These are phyloP conservation scores for Resseliella maxima DNA, from an alignment of 2,888 invertebrate species.

Conservation along the genomic window DNA sequence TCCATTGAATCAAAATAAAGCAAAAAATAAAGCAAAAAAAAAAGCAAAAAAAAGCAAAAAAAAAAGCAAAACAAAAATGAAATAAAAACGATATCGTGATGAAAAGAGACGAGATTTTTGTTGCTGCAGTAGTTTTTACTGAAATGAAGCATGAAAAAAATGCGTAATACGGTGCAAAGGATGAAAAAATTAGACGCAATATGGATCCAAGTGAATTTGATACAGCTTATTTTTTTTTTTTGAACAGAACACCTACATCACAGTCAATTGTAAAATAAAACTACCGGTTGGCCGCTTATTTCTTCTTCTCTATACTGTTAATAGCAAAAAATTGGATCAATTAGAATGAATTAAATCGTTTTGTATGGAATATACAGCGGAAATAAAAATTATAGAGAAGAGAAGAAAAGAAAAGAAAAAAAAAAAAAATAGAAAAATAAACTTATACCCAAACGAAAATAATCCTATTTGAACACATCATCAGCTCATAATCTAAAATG, in stretches of 20 bases:
- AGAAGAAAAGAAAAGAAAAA: background rate
- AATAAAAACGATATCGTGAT: background rate
- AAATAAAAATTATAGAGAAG: conserved; percentile 38
- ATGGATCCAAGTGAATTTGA: conserved; percentile 2
- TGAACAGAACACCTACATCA: conserved; percentile 23
- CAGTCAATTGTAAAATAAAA: background rate
- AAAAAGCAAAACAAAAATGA: no score
- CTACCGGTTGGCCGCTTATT: background rate
- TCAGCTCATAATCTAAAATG: background rate
- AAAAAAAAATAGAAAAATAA: background rate
- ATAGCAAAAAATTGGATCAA: conserved; percentile 40
- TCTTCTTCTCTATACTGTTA: background rate
- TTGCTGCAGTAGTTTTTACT: background rate
- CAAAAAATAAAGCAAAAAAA: no score
- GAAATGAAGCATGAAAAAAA: background rate
- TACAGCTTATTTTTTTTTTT: conserved; percentile 6
- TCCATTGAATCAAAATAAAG: conserved; percentile 24
- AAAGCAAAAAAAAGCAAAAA: no score
- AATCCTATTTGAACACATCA: background rate
- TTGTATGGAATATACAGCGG: background rate
- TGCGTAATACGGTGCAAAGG: conserved; percentile 39
- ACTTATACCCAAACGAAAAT: background rate
- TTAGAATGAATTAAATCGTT: conserved; percentile 42
- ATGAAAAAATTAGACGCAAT: conserved; percentile 1
- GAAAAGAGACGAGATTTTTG: conserved; percentile 3